Conservation (phyloP, 2,797 vertebrate species). For the Avahi laniger region DNA sequence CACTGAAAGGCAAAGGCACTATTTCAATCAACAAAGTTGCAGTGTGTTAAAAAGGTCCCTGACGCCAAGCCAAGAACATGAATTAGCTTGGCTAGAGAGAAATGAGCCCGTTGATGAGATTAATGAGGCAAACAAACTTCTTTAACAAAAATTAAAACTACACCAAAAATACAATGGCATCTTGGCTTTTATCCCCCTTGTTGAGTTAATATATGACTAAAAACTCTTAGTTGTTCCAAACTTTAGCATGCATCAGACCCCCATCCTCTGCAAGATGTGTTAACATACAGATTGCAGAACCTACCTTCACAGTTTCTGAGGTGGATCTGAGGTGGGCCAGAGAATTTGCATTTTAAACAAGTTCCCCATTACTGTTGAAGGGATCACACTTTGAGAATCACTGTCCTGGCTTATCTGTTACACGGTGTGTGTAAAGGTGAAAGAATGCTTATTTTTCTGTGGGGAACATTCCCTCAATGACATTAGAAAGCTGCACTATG, state of each 20-base stretch:
- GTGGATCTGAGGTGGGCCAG: not conserved
- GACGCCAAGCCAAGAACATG: constrained; percentile 29
- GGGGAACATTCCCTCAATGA: not conserved
- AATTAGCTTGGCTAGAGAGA: constrained; percentile 34
- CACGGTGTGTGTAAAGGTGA: not conserved
- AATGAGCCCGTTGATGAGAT: constrained; percentile 36
- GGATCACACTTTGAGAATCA: not conserved
- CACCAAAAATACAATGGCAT: not conserved
- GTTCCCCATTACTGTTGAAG: not conserved
- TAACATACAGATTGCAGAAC: not conserved
- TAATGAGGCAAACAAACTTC: constrained; percentile 6
- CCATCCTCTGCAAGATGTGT: not conserved
- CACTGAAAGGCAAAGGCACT: constrained; percentile 36
- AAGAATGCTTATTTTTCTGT: not conserved
- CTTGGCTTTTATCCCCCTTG: not conserved
- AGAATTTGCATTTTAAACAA: not conserved
- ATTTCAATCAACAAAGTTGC: constrained; percentile 34
- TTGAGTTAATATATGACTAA: not conserved
- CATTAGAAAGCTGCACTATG: not conserved
- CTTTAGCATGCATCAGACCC: not conserved
- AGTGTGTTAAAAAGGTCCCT: constrained; percentile 22
- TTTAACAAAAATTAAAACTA: constrained; percentile 50
- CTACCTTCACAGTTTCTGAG: not conserved
- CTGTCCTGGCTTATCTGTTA: not conserved
- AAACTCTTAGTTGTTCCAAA: not conserved